Percentiles rank a stretch among this genome's conserved stretches.
phyloP scores from a whole-genome alignment of 1,140 invertebrate species.

The Leguminivora glycinivorella region DNA sequence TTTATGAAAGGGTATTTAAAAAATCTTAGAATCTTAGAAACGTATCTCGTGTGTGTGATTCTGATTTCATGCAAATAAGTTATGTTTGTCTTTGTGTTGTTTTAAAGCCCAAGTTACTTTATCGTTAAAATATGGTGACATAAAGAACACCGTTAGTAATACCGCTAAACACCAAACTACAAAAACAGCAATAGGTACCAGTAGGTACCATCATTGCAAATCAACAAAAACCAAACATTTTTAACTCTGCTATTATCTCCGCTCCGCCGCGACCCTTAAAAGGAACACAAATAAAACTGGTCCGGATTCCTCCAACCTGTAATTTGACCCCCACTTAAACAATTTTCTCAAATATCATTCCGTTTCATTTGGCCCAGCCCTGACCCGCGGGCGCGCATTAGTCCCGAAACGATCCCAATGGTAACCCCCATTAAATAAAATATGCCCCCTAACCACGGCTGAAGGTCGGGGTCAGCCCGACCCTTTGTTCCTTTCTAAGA shows the following conservation, averaged over 20 bases:
- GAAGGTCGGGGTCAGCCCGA: slow-evolving; percentile 53
- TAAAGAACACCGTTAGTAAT: neutral
- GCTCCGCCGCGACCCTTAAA: slow-evolving; percentile 28
- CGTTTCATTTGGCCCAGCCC: slow-evolving; percentile 59
- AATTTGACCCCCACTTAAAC: slow-evolving; percentile 75
- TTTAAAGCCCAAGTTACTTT: too few species aligned
- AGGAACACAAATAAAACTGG: slow-evolving; percentile 32
- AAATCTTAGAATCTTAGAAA: too few species aligned
- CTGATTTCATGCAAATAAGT: too few species aligned
- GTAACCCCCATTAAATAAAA: slow-evolving; percentile 75
- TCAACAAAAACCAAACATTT: slow-evolving; percentile 12
- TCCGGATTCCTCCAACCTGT: slow-evolving; percentile 42
- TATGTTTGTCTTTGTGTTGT: too few species aligned
- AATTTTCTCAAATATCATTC: slow-evolving; percentile 75
- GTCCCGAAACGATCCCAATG: slow-evolving; percentile 60
- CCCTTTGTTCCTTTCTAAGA: slow-evolving; percentile 38
- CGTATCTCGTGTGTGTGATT: too few species aligned
- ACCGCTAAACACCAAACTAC: neutral
- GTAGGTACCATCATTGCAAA: neutral
- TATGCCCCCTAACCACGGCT: slow-evolving; percentile 68
- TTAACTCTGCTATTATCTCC: slow-evolving; percentile 6
- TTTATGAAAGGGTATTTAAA: too few species aligned
- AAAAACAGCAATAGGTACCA: neutral
- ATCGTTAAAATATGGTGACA: too few species aligned
- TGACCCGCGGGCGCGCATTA: slow-evolving; percentile 69